These are phyloP conservation scores for Sinopyrophorus schimmeli DNA, from an alignment of 2,888 invertebrate species.

Conservation along the genomic window DNA sequence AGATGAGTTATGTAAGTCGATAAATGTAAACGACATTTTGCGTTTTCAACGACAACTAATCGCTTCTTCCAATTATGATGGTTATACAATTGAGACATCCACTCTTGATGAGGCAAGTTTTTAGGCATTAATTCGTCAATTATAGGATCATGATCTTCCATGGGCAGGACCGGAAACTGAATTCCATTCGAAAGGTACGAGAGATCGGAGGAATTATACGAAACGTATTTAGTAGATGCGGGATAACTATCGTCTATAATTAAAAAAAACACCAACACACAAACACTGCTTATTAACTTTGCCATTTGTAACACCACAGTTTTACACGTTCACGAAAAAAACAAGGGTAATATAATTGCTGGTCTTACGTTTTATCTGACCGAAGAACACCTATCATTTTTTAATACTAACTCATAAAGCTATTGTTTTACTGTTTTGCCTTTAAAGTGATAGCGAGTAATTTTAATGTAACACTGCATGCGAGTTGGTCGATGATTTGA, in stretches of 20 bases:
- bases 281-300: conserved; percentile 22
- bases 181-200: conserved; percentile 54
- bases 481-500: conserved; percentile 9
- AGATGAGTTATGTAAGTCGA: conserved; percentile 62
- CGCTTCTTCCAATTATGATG: conserved; percentile 62
- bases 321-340: background rate
- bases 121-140: conserved; percentile 34
- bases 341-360: too few relatives aligned
- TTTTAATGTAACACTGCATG: conserved; percentile 20
- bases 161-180: conserved; percentile 48
- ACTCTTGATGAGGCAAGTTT: conserved; percentile 61
- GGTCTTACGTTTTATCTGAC: conserved; percentile 28
- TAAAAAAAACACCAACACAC: conserved; percentile 33
- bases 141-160: conserved; percentile 37
- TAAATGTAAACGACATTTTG: conserved; percentile 60
- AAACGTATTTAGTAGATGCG: conserved; percentile 38
- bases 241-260: conserved; percentile 30
- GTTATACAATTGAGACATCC: conserved; percentile 68
- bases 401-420: background rate
- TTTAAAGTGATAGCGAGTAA: too few relatives aligned
- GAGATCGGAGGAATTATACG: conserved; percentile 52
- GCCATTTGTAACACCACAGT: conserved; percentile 23
- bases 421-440: conserved; percentile 3
- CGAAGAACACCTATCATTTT: conserved; percentile 20
- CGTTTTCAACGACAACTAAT: conserved; percentile 38